These are phyloP conservation scores for Marasmarcha lunaedactyla DNA, from an alignment of 2,888 invertebrate species.

Conservation along the genomic window DNA sequence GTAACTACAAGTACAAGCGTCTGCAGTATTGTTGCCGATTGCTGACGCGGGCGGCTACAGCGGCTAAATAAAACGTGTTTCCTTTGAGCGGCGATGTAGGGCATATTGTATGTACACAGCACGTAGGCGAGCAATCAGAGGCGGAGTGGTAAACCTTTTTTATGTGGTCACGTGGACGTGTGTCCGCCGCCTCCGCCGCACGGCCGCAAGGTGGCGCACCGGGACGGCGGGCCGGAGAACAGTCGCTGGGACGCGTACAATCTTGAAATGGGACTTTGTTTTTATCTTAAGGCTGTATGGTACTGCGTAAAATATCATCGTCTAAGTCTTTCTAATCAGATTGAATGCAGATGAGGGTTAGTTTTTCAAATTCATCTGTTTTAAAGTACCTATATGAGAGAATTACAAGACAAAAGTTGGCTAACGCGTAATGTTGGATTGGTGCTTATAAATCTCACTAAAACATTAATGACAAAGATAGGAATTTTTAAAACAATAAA, in stretches of 20 bases:
- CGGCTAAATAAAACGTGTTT: not conserved
- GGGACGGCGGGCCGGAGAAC: not conserved
- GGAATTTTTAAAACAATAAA: too few species aligned
- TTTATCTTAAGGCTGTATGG: too few species aligned
- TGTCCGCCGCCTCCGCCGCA: conserved; percentile 3
- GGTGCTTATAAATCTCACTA: too few species aligned
- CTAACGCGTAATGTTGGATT: too few species aligned
- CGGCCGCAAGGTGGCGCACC: not conserved
- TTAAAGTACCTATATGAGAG: too few species aligned
- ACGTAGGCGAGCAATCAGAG: conserved; percentile 12
- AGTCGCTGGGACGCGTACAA: conserved; percentile 3
- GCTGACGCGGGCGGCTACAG: not conserved
- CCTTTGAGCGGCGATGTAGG: not conserved
- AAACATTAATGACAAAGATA: too few species aligned
- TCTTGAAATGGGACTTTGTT: too few species aligned
- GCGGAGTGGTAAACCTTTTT: conserved; percentile 14
- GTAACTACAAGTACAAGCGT: not conserved
- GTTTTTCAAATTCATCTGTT: too few species aligned
- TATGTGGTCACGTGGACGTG: conserved; percentile 9
- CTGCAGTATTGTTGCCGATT: not conserved
- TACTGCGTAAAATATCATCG: too few species aligned
- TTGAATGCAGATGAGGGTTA: too few species aligned
- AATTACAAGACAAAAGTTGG: too few species aligned
- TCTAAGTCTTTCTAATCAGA: too few species aligned
- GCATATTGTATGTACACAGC: conserved; percentile 5